Conservation (phyloP, 2,113 vertebrate species). For the Clarias gariepinus region DNA sequence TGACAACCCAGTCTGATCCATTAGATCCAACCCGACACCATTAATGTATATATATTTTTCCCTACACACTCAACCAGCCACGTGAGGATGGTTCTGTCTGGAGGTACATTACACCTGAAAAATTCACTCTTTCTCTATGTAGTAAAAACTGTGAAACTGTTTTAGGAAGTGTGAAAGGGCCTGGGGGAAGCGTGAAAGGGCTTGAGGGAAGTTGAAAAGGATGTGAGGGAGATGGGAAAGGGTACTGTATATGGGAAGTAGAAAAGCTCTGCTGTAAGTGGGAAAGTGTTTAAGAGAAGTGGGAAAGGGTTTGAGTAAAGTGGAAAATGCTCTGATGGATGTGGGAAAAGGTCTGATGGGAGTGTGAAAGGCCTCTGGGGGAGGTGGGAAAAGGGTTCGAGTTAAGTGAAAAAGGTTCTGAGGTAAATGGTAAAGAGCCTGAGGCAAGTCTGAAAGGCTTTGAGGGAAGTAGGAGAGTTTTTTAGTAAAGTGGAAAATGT, state of each 20-base stretch:
- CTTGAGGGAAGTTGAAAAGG: background rate
- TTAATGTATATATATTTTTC: background rate
- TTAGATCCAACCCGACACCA: background rate
- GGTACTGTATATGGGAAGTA: too few species aligned
- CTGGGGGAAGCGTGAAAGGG: background rate
- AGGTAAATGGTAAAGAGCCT: background rate
- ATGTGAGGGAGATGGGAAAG: background rate
- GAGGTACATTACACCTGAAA: background rate
- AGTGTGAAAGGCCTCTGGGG: background rate
- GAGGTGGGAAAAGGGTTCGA: background rate
- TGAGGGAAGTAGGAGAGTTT: background rate
- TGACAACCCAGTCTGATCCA: constrained; percentile 20
- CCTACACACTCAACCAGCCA: background rate
- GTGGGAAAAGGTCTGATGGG: background rate
- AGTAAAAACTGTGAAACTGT: background rate
- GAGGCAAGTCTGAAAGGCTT: background rate
- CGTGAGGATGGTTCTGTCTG: background rate
- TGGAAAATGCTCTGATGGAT: too few species aligned
- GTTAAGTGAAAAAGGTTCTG: too few species aligned
- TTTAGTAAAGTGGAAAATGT: background rate
- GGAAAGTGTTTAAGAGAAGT: too few species aligned
- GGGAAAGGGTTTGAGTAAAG: too few species aligned
- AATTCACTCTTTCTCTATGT: background rate
- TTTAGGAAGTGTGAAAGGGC: background rate
- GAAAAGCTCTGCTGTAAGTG: too few species aligned